A percentile compares a stretch with the other conserved stretches of the same genome.
These are phyloP conservation scores for Solen grandis DNA, from an alignment of 1,140 invertebrate species.

Conservation along the genomic window DNA sequence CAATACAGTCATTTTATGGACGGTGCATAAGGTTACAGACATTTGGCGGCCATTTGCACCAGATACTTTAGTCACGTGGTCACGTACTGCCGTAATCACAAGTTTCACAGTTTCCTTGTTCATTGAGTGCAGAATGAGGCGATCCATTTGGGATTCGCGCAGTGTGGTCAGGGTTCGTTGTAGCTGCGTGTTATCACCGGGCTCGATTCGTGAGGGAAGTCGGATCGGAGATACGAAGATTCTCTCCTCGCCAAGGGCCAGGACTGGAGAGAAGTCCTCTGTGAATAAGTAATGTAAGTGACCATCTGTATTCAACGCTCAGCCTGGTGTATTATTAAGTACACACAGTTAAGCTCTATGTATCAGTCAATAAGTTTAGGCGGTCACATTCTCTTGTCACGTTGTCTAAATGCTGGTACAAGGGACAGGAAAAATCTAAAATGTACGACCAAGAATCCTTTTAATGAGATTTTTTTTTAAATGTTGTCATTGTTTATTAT, in stretches of 20 bases:
- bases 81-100: conserved; percentile 71
- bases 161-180: conserved; percentile 68
- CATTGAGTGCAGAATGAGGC: conserved; percentile 74
- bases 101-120: conserved; percentile 67
- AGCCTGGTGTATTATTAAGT: background rate
- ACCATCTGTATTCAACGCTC: background rate
- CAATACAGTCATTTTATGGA: too few relatives aligned
- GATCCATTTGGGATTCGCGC: conserved; percentile 66
- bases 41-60: too few relatives aligned
- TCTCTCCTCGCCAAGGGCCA: conserved; percentile 60
- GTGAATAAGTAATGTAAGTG: conserved; percentile 27
- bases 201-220: conserved; percentile 64
- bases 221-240: conserved; percentile 73
- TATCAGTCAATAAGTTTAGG: too few relatives aligned
- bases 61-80: too few relatives aligned
- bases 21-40: too few relatives aligned
- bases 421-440: too few relatives aligned
- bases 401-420: too few relatives aligned
- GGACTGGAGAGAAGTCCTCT: conserved; percentile 76
- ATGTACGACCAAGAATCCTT: too few relatives aligned
- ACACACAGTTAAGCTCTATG: too few relatives aligned
- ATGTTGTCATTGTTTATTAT: too few relatives aligned
- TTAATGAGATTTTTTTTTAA: too few relatives aligned
- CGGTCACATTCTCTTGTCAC: too few relatives aligned
- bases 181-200: conserved; percentile 61